Conservation (phyloP, 2,797 vertebrate genomes). For the Sciurus carolinensis region DNA sequence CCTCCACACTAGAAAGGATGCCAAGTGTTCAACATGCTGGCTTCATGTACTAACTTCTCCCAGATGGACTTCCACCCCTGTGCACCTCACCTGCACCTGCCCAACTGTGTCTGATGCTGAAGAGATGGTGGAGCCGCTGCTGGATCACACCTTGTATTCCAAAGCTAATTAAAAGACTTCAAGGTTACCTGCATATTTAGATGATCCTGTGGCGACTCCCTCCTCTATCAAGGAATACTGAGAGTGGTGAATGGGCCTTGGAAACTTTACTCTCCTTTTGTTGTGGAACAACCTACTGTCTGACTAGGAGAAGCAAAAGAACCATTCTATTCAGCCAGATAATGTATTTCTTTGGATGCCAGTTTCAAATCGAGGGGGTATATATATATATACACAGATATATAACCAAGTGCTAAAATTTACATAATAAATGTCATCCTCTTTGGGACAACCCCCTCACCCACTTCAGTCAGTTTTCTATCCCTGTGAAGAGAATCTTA, state of each 20-base stretch:
- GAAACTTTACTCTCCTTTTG: slow-evolving; percentile 35
- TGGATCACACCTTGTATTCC: background rate
- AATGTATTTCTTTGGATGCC: slow-evolving; percentile 46
- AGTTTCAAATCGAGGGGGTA: slow-evolving; percentile 43
- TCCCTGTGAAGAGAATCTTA: background rate
- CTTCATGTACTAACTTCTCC: background rate
- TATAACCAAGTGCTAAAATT: slow-evolving; percentile 39
- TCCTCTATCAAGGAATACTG: background rate
- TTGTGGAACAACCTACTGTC: background rate
- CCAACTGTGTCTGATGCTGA: background rate
- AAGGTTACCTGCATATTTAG: background rate
- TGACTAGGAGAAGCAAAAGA: background rate
- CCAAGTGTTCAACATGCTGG: background rate
- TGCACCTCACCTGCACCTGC: background rate
- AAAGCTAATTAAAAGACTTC: slow-evolving; percentile 27
- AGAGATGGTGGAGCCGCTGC: background rate
- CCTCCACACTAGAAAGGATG: background rate
- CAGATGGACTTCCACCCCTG: background rate
- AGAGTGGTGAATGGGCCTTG: background rate
- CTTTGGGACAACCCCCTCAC: slow-evolving; percentile 38
- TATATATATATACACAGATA: background rate
- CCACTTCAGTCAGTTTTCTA: background rate
- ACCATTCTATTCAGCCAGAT: background rate
- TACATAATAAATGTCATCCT: slow-evolving; percentile 63
- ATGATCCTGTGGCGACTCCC: background rate